Evolutionary conservation across 1,140 invertebrate genomes (phyloP), one percentile per base, ranked within the genome.

Genomic region (Drosophila arizonae): DNA sequence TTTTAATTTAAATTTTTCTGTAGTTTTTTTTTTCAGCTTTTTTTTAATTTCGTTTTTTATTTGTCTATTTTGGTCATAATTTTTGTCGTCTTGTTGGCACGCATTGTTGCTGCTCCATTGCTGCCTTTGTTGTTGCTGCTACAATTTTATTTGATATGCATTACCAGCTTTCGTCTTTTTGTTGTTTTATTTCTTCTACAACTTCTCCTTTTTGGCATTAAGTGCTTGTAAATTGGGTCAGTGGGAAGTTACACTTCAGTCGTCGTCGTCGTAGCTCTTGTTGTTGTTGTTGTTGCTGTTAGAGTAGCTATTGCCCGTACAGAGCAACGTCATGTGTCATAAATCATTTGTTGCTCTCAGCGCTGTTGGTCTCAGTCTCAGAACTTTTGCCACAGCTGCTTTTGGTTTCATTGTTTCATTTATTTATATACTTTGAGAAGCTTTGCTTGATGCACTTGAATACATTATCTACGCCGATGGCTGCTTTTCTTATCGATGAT

Each of bases 171-270:
- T 88, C 84, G 84, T 88, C 76, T 88, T 88, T 87, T 84, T 88
- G 88, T 88, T 88, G 88, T 87, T 88, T 87, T 87, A 87, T 88
- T 87, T 87, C 84, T 88, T 88, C 84, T 87, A 87, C 84, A 79
- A 79, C 84, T 88, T 88, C 84, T 79, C 75, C 86, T 80, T 87
- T 82, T 89, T 85, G 80, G 80, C 82, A 87, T 87, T 90, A 90
- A 90, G 87, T 90, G 81, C 77, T 86, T 90, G 87, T 90, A 90
- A 90, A 90, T 90, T 90, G 87, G 87, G 87, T 90, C 87, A 90
- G 87, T 87, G 87, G 87, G 87, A 87, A 87, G 87, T 87, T 88
- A 87, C 84, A 87, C 84, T 87, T 88, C 73, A 87, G 84, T 84
- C 79, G 66, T 61, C 39, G 43, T 48, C 46, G 65, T 2, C 50